Evolutionary conservation across 2,797 vertebrate species (phyloP), one percentile per base, ranked within the genome.

Genomic region (Aselliscus stoliczkanus): DNA sequence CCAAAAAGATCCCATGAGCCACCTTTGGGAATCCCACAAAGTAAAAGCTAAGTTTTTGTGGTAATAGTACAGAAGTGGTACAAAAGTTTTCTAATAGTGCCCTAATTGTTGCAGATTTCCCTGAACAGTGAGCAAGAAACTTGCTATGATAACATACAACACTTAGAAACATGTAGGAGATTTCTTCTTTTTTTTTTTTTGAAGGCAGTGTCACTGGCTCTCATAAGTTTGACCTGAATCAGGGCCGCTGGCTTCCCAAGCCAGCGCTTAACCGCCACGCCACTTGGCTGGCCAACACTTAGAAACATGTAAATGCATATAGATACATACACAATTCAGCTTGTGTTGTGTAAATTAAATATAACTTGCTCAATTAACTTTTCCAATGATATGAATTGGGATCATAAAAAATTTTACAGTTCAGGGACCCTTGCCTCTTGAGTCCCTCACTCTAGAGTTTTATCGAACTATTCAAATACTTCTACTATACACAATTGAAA

Each of bases 321-420:
- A 95, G 9, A 86, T 18, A 76, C 14, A 67, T 58, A 84, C 1
- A 64, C 39, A 77, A 87, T 86, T 42, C 44, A 80, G 42, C 37
- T n/a, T 93, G 87, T 64, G 20, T 34, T 85, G 90, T 37, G 12
- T 31, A 95, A 92, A 94, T 44, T 83, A 80, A 91, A 69, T 23
- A 80, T 17, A 91, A 85, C 70, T 81, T 93, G n/a, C 12, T 93
- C 54, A 76, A 31, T 64, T 92, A 88, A 64, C 13, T 95, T 91
- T 93, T 76, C 67, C 52, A 95, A 44, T 39, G 23, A 64, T 52
- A 80, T 56, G 7, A 81, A 91, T 3, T 70, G n/a, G 69, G 2
- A n/a, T 72, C 39, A 93, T n/a, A 60, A 80, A 82, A 89, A n/a
- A 3, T 88, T 73, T 88, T 84, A 94, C 21, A 90, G 52, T 88